Base-by-base conservation (phyloP, 2,888 invertebrate genomes). In the Heliconius ethilla region DNA sequence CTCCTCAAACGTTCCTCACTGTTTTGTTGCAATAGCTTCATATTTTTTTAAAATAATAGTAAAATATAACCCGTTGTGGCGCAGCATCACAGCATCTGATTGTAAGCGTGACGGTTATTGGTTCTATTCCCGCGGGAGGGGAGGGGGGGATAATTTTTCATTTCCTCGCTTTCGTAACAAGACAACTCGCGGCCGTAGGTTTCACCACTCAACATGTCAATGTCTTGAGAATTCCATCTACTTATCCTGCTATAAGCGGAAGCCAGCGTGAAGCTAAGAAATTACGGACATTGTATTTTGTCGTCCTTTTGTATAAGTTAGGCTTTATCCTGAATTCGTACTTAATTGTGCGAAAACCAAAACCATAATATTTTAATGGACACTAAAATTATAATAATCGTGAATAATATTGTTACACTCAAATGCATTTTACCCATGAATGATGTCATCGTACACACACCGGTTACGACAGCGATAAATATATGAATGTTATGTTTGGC, bases 401-500 rank as follows among this genome's bases (percentile, higher is more conserved):
- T 59, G 37, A 40, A n/a, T 74, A 27, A 80, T 74, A 75, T 72
- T 75, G 70, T 79, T 78, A 81, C 59, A 78, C 70, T 63, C 63
- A 76, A 59, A 70, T 82, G 80, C 80, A 83, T 86, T 88, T 89
- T 88, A 85, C 86, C 84, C 85, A 87, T 85, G 66, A 84, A 84
- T 93, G 92, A 93, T 91, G 91, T 93, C 92, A 93, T 86, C 82
- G 73, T 83, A 81, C 80, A 83, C 83, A 82, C 80, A 83, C 77
- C 80, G 82, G 86, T 91, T 92, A 89, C 91, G 89, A 89, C 89
- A 92, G 84, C 82, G 84, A 79, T 91, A 91, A 91, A 92, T 92
- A 91, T 87, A 87, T 81, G 78, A 80, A 86, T 84, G 84, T 85
- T 86, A 87, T 85, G 88, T 85, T 92, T 91, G 92, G 91, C 91